phyloP scores from a whole-genome alignment of 2,113 vertebrate genomes.

The Scolopax mira region DNA sequence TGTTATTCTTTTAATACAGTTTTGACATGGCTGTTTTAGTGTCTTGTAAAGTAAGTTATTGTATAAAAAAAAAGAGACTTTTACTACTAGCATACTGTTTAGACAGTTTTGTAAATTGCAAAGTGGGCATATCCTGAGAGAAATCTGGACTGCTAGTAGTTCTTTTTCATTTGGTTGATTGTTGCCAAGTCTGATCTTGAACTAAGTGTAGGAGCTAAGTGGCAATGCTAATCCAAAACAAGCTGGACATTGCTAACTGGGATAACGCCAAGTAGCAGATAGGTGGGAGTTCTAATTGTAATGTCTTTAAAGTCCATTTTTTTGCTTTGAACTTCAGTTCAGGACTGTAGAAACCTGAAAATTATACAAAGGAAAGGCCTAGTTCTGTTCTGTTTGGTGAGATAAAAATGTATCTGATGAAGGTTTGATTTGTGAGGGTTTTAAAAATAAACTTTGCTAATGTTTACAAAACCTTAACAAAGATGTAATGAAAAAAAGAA shows the following conservation, averaged over 20 bases:
- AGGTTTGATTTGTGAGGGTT: not conserved
- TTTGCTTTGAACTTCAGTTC: not conserved
- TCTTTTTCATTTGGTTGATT: not conserved
- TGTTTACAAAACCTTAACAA: not conserved
- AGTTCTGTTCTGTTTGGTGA: not conserved
- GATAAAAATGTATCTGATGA: not conserved
- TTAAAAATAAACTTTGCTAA: not conserved
- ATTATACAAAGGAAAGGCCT: not conserved
- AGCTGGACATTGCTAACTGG: not conserved
- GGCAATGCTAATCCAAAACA: not conserved
- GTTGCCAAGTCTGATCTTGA: not conserved
- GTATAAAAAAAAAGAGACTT: not conserved
- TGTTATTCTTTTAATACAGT: not conserved
- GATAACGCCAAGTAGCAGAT: not conserved
- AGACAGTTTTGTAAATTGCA: not conserved
- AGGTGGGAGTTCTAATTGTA: not conserved
- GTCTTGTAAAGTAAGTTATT: not conserved
- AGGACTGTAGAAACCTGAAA: not conserved
- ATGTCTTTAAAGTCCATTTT: not conserved
- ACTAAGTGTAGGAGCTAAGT: not conserved
- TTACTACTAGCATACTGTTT: not conserved
- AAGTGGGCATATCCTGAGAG: not conserved
- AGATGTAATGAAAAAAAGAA: not conserved
- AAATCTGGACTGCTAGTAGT: not conserved
- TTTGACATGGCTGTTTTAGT: not conserved